A percentile compares a stretch with the other conserved stretches of the same genome.
These are phyloP conservation scores for Pithys albifrons DNA, from an alignment of 2,113 vertebrate genomes.

Conservation along the genomic window DNA sequence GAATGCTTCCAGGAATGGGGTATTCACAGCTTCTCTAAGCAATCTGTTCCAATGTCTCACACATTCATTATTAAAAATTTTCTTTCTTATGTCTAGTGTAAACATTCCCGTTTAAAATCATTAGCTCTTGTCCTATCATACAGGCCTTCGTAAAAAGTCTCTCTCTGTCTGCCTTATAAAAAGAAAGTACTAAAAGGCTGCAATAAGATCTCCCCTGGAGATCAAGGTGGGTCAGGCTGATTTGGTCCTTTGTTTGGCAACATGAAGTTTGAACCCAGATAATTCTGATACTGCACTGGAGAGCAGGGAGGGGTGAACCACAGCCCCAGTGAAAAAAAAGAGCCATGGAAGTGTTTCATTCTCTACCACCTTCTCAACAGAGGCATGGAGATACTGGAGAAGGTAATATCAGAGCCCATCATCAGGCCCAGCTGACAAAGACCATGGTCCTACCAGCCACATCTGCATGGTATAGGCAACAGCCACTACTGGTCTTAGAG, in stretches of 20 bases:
- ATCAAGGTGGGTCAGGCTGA: neutral
- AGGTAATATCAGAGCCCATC: neutral
- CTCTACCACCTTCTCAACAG: neutral
- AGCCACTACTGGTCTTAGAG: neutral
- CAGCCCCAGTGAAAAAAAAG: neutral
- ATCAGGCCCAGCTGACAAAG: neutral
- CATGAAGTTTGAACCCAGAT: neutral
- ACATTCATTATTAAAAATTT: neutral
- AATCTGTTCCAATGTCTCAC: neutral
- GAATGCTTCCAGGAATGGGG: neutral
- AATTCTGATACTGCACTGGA: neutral
- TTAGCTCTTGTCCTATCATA: neutral
- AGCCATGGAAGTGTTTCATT: neutral
- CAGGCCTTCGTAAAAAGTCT: neutral
- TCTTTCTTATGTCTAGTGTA: neutral
- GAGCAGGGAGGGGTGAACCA: neutral
- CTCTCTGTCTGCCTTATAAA: neutral
- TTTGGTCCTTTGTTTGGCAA: neutral
- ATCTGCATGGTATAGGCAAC: neutral
- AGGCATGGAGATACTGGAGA: neutral
- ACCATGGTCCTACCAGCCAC: neutral
- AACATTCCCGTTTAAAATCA: neutral
- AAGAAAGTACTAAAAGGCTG: neutral
- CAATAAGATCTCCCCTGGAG: neutral
- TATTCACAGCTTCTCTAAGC: neutral